phyloP scores from a whole-genome alignment of 2,888 invertebrate species.

The Brachyptera putata region DNA sequence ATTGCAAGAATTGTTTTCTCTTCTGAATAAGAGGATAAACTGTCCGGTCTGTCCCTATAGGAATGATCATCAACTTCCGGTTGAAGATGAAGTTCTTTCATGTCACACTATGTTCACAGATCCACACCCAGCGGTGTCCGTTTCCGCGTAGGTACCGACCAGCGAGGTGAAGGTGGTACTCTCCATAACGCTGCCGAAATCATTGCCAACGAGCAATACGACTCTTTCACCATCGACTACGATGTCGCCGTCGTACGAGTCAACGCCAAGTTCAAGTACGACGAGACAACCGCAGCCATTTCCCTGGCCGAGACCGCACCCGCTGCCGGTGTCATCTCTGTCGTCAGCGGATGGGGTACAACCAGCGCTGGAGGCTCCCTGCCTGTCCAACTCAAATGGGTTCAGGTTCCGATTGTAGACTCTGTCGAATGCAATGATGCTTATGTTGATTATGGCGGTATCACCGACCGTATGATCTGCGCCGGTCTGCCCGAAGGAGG shows the following conservation, averaged over 20 bases:
- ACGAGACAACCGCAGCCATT: constrained; percentile 1
- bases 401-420: constrained; percentile 8
- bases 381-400: not conserved
- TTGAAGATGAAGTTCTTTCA: too few species aligned
- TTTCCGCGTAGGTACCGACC: constrained; percentile 54
- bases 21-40: too few species aligned
- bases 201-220: constrained; percentile 51
- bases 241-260: constrained; percentile 57
- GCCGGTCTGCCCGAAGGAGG: constrained; percentile 56
- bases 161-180: constrained; percentile 48
- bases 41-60: too few species aligned
- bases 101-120: too few species aligned
- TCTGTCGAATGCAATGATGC: not conserved
- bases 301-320: constrained; percentile 1
- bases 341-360: constrained; percentile 41
- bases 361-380: constrained; percentile 39
- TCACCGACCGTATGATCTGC: constrained; percentile 50
- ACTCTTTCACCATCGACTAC: constrained; percentile 50
- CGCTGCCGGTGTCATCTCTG: not conserved
- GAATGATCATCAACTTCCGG: too few species aligned
- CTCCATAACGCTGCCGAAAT: constrained; percentile 50
- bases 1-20: too few species aligned
- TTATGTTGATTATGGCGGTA: not conserved
- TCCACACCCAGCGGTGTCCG: not conserved
- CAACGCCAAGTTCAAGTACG: constrained; percentile 36